These are phyloP conservation scores for Apomyelois bistriatella DNA, from an alignment of 2,888 invertebrate genomes.

Conservation along the genomic window DNA sequence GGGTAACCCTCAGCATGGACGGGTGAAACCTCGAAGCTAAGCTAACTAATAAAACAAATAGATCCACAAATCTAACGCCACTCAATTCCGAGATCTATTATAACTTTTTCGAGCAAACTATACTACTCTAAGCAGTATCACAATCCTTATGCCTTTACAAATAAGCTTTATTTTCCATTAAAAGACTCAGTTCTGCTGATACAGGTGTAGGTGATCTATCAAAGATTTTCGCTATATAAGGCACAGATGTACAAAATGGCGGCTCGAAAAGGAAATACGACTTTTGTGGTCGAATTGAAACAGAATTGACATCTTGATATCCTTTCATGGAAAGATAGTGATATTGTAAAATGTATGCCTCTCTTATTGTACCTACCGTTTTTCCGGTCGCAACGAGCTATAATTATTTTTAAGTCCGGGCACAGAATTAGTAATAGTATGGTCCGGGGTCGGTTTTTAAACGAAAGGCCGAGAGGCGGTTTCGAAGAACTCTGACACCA, in stretches of 20 bases:
- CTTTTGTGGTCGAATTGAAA: background rate
- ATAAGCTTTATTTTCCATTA: background rate
- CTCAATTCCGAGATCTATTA: slow-evolving; percentile 12
- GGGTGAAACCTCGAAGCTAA: too few relatives aligned
- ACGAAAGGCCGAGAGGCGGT: too few relatives aligned
- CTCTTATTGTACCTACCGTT: too few relatives aligned
- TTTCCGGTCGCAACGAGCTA: too few relatives aligned
- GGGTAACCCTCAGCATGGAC: too few relatives aligned
- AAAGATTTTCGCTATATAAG: slow-evolving; percentile 3
- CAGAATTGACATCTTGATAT: background rate
- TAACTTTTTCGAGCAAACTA: background rate
- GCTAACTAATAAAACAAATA: background rate
- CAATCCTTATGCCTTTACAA: background rate
- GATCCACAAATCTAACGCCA: slow-evolving; percentile 6
- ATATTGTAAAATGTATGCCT: too few relatives aligned
- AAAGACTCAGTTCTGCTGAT: background rate
- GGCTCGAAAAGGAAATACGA: background rate
- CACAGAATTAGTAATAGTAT: too few relatives aligned
- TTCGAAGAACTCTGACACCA: too few relatives aligned
- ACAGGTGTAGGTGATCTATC: slow-evolving; percentile 6
- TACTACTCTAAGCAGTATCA: background rate
- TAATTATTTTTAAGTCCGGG: too few relatives aligned
- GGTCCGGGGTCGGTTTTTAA: too few relatives aligned
- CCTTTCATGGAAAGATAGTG: background rate
- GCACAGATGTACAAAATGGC: slow-evolving; percentile 6